phyloP scores from a whole-genome alignment of 2,797 vertebrate genomes.

The Catamblyrhynchus diadema region DNA sequence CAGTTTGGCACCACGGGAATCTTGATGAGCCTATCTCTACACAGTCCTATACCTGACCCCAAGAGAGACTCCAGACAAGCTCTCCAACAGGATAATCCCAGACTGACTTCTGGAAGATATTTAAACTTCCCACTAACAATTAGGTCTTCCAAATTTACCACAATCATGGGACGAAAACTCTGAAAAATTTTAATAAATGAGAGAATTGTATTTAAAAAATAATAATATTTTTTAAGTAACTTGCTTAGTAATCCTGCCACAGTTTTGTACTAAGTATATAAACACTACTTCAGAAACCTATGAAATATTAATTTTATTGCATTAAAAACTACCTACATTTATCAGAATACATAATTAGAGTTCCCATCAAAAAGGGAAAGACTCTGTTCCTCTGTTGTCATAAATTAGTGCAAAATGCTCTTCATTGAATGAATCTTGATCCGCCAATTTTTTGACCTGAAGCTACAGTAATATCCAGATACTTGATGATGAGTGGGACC shows the following conservation, averaged over 20 bases:
- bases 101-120: neutral
- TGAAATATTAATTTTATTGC: neutral
- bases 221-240: neutral
- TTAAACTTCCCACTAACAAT: neutral
- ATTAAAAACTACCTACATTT: neutral
- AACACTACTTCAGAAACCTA: neutral
- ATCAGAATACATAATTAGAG: neutral
- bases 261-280: neutral
- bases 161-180: neutral
- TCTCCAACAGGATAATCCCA: neutral
- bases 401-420: neutral
- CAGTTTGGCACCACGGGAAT: neutral
- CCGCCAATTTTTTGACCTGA: neutral
- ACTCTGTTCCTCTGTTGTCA: neutral
- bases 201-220: neutral
- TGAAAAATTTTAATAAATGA: neutral
- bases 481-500: neutral
- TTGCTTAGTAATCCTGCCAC: neutral
- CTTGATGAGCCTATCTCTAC: neutral
- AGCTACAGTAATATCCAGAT: neutral
- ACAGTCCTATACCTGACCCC: neutral
- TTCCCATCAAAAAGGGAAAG: neutral
- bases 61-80: neutral
- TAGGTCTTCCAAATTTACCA: neutral
- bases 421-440: neutral